Evolutionary conservation across 23 tunicate species (phyloP).

Genomic region (Ciona savignyi): DNA sequence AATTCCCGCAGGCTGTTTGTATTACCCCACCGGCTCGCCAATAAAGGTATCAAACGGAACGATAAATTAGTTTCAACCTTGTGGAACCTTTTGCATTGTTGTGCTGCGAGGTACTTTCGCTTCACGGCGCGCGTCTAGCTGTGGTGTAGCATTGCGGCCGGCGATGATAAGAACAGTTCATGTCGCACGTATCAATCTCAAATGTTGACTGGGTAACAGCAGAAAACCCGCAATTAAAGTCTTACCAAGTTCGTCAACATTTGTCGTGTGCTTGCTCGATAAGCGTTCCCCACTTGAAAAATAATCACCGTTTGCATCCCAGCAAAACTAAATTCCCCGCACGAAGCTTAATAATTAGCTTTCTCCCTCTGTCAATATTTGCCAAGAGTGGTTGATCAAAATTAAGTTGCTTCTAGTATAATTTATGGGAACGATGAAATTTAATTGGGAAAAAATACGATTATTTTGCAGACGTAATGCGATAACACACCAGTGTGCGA

Average conservation of each 20-base stretch:
- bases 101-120: too few relatives aligned
- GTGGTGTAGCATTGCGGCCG: not conserved
- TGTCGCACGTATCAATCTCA: too few relatives aligned
- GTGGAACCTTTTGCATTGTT: too few relatives aligned
- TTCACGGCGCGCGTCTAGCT: not conserved
- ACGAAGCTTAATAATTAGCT: not conserved
- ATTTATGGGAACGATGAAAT: not conserved
- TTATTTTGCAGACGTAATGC: too few relatives aligned
- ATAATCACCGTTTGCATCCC: not conserved
- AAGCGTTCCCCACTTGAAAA: not conserved
- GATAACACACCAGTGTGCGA: too few relatives aligned
- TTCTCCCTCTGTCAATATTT: not conserved
- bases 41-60: too few relatives aligned
- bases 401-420: not conserved
- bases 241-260: not conserved
- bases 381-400: not conserved
- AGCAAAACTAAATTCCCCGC: not conserved
- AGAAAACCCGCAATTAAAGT: too few relatives aligned
- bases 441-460: too few relatives aligned
- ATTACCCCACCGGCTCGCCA: not conserved
- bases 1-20: not conserved
- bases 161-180: not conserved
- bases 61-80: too few relatives aligned
- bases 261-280: not conserved
- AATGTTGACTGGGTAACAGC: too few relatives aligned